phyloP scores from a whole-genome alignment of 1,140 invertebrate genomes.

The Dreissena polymorpha region DNA sequence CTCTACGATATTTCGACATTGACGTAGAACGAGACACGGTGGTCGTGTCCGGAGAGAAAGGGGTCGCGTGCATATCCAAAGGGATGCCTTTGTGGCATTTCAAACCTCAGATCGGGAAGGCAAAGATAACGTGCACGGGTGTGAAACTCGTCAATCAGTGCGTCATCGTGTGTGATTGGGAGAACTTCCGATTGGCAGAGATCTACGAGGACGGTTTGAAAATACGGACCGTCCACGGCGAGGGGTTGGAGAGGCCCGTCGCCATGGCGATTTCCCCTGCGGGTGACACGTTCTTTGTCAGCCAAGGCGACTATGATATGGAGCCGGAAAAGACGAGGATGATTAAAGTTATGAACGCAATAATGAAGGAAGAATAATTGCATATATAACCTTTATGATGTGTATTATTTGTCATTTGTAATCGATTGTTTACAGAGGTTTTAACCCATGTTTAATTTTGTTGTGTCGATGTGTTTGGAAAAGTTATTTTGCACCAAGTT shows the following conservation, averaged over 20 bases:
- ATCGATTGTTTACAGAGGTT: too few relatives aligned
- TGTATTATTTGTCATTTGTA: too few relatives aligned
- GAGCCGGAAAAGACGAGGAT: slow-evolving; percentile 18
- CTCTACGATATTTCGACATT: slow-evolving; percentile 28
- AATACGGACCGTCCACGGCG: slow-evolving; percentile 20
- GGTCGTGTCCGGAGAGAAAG: slow-evolving; percentile 31
- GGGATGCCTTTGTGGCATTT: slow-evolving; percentile 34
- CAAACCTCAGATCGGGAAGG: slow-evolving; percentile 16
- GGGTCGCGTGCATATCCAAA: slow-evolving; percentile 25
- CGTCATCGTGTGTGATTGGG: slow-evolving; percentile 42
- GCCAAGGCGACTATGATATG: slow-evolving; percentile 46
- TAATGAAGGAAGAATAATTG: slow-evolving; percentile 16
- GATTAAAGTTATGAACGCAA: slow-evolving; percentile 15
- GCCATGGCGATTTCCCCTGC: neutral
- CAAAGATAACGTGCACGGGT: slow-evolving; percentile 22
- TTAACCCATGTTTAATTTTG: too few relatives aligned
- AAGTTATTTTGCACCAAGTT: too few relatives aligned
- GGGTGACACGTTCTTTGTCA: slow-evolving; percentile 6
- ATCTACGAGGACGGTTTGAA: slow-evolving; percentile 33
- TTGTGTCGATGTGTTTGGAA: too few relatives aligned
- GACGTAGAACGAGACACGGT: slow-evolving; percentile 15
- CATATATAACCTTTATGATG: too few relatives aligned
- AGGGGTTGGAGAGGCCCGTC: slow-evolving; percentile 29
- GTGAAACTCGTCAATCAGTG: slow-evolving; percentile 12
- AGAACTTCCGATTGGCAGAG: slow-evolving; percentile 31